A percentile compares a stretch with the other conserved stretches of the same genome.
These are phyloP conservation scores for Elanus axillaris DNA, from an alignment of 2,113 vertebrate genomes.

Conservation along the genomic window DNA sequence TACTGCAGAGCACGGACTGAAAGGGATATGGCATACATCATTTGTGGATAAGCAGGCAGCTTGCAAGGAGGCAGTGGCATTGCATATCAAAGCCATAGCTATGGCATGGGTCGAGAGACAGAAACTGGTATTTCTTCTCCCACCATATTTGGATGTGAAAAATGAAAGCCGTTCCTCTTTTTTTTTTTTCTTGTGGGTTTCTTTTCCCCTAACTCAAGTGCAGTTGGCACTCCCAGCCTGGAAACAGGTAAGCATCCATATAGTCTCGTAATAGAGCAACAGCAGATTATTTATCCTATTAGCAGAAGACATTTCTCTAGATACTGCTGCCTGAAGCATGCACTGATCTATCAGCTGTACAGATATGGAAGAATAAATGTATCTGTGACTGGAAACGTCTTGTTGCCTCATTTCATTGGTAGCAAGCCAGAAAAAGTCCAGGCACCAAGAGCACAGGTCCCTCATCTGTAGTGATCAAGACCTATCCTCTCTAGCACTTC, in stretches of 20 bases:
- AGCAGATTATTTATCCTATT: not conserved
- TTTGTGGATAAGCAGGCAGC: not conserved
- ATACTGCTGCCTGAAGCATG: slow-evolving; percentile 20
- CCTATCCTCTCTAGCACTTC: not conserved
- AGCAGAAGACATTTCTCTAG: not conserved
- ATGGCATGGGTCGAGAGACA: not conserved
- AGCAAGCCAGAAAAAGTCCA: not conserved
- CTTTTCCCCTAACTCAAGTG: not conserved
- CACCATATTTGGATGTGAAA: not conserved
- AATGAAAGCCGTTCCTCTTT: not conserved
- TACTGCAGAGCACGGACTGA: not conserved
- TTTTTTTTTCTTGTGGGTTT: not conserved
- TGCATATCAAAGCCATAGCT: not conserved
- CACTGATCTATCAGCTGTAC: slow-evolving; percentile 43
- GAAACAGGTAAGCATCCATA: slow-evolving; percentile 29
- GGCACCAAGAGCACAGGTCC: not conserved
- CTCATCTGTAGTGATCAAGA: not conserved
- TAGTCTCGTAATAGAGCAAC: not conserved
- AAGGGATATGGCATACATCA: not conserved
- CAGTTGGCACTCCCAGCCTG: slow-evolving; percentile 8
- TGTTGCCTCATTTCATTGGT: slow-evolving; percentile 19
- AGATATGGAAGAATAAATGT: slow-evolving; percentile 49
- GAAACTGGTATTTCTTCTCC: not conserved
- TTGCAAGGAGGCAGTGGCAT: not conserved
- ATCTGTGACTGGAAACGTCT: not conserved